These are phyloP conservation scores for Cyrtonyx montezumae DNA, from an alignment of 2,113 vertebrate genomes.

Conservation along the genomic window DNA sequence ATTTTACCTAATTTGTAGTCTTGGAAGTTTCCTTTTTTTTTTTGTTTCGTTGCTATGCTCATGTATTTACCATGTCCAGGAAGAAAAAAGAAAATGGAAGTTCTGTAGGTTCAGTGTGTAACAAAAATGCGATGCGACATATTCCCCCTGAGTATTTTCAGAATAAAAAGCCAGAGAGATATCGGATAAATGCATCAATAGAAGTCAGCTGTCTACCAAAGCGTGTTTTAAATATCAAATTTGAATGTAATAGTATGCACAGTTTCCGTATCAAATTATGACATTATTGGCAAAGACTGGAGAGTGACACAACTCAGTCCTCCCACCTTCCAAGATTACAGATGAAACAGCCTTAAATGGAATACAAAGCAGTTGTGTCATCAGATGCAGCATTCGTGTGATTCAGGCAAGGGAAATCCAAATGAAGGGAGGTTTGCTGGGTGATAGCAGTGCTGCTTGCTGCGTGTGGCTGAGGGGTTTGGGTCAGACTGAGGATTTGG, in stretches of 20 bases:
- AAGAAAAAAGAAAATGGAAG: neutral
- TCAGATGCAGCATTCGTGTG: neutral
- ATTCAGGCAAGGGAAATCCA: neutral
- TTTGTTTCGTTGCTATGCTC: neutral
- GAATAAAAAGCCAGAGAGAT: constrained; percentile 55
- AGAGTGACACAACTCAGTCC: constrained; percentile 53
- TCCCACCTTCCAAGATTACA: constrained; percentile 27
- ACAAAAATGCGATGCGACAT: neutral
- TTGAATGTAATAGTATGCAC: constrained; percentile 63
- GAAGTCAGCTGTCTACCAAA: constrained; percentile 54
- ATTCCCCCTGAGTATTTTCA: constrained; percentile 21
- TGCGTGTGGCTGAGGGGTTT: neutral
- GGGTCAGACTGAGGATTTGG: neutral
- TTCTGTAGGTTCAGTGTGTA: neutral
- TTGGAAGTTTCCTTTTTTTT: neutral
- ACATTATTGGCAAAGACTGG: constrained; percentile 64
- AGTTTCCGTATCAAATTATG: constrained; percentile 70
- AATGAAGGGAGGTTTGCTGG: neutral
- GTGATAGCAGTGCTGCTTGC: neutral
- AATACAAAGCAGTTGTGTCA: constrained; percentile 18
- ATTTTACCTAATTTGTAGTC: neutral
- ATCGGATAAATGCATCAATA: constrained; percentile 71
- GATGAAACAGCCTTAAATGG: neutral
- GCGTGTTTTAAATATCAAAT: constrained; percentile 73
- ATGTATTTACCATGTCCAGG: neutral